Conservation (phyloP, 1,140 invertebrate species). For the Pollicipes pollicipes region DNA sequence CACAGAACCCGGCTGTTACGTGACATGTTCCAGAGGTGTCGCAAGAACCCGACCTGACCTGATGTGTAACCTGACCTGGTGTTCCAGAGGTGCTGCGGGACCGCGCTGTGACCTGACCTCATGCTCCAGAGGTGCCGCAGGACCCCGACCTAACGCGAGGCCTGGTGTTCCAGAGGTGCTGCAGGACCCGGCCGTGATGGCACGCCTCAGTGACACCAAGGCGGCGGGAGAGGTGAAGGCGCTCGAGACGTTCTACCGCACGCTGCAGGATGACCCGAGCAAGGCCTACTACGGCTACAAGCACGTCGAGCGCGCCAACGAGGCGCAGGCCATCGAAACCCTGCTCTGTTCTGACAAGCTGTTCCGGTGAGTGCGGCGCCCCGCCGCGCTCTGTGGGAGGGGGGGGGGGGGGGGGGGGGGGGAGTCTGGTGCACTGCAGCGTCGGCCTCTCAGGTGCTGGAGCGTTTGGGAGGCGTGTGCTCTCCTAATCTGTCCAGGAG, state of each 20-base stretch:
- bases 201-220: conserved; percentile 84
- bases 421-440: too few relatives aligned
- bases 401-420: too few relatives aligned
- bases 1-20: too few relatives aligned
- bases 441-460: conserved; percentile 5
- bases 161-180: conserved; percentile 80
- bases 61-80: too few relatives aligned
- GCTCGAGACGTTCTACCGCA: conserved; percentile 79
- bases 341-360: conserved; percentile 90
- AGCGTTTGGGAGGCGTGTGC: conserved; percentile 7
- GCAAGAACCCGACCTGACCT: too few relatives aligned
- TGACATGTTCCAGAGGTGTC: too few relatives aligned
- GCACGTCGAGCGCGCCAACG: conserved; percentile 57
- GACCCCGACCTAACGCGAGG: too few relatives aligned
- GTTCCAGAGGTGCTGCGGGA: too few relatives aligned
- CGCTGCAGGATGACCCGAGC: conserved; percentile 77
- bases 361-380: too few relatives aligned
- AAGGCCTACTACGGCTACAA: conserved; percentile 93
- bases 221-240: conserved; percentile 84
- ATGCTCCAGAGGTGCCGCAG: too few relatives aligned
- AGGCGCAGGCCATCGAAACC: conserved; percentile 83
- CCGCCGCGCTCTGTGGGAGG: conserved; percentile 15
- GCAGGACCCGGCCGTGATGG: conserved; percentile 66
- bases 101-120: too few relatives aligned
- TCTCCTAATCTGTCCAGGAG: conserved; percentile 6